Conservation (phyloP, 2,113 vertebrate genomes). For the Ophiodon elongatus region DNA sequence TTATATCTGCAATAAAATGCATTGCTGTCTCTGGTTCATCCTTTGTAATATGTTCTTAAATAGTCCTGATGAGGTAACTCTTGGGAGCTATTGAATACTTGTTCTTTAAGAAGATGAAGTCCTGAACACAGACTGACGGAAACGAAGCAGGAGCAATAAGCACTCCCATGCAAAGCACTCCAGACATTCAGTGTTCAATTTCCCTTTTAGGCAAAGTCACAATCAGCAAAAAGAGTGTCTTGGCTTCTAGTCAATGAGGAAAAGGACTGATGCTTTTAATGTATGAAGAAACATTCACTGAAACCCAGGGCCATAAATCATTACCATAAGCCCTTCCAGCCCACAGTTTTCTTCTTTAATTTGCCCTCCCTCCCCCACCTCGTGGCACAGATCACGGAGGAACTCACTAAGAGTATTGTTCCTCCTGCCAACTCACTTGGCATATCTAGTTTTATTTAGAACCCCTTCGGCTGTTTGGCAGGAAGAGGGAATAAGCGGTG, state of each 20-base stretch:
- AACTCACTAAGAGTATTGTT: conserved; percentile 79
- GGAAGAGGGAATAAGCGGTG: conserved; percentile 54
- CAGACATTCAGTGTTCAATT: conserved; percentile 46
- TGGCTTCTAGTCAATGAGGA: conserved; percentile 43
- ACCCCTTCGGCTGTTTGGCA: conserved; percentile 73
- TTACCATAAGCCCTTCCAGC: conserved; percentile 59
- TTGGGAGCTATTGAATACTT: conserved; percentile 37
- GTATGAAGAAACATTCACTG: conserved; percentile 64
- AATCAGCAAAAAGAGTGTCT: conserved; percentile 58
- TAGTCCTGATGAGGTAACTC: conserved; percentile 24
- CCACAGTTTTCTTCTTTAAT: conserved; percentile 51
- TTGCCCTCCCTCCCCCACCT: conserved; percentile 38
- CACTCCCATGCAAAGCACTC: conserved; percentile 17
- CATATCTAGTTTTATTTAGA: conserved; percentile 73
- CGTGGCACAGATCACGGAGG: conserved; percentile 68
- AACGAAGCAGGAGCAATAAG: conserved; percentile 3
- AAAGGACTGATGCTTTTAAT: conserved; percentile 58
- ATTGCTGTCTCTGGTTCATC: conserved; percentile 2
- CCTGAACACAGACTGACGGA: conserved; percentile 24
- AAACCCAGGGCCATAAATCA: conserved; percentile 68
- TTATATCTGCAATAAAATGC: conserved; percentile 30
- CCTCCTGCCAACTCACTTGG: conserved; percentile 77
- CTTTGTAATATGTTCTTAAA: conserved; percentile 33
- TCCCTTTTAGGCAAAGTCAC: conserved; percentile 51
- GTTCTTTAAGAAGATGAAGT: conserved; percentile 48